Evolutionary conservation across 2,797 vertebrate genomes (phyloP).

Genomic region (Hafferia zeledoni): DNA sequence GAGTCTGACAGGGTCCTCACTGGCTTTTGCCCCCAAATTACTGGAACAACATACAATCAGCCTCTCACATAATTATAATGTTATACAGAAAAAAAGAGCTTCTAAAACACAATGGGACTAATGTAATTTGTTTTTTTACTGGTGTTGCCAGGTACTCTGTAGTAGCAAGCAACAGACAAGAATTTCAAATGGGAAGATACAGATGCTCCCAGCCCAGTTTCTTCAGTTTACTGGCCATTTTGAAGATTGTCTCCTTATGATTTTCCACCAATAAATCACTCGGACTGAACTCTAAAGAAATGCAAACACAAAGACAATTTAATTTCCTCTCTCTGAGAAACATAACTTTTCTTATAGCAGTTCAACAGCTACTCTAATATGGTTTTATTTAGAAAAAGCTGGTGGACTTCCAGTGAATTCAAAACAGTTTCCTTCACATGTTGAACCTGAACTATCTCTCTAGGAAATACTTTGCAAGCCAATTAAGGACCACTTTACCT

Average conservation of each 20-base stretch:
- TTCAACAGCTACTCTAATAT: not conserved
- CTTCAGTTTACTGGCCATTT: not conserved
- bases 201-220: not conserved
- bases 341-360: not conserved
- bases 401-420: not conserved
- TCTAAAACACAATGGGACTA: not conserved
- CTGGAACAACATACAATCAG: conserved; percentile 17
- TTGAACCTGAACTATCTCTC: not conserved
- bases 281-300: not conserved
- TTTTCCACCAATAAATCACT: not conserved
- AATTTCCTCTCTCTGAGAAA: not conserved
- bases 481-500: not conserved
- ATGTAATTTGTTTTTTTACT: not conserved
- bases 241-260: not conserved
- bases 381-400: not conserved
- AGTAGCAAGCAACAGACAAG: not conserved
- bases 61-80: conserved; percentile 7
- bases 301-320: not conserved
- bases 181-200: not conserved
- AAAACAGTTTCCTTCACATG: not conserved
- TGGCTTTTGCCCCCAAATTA: conserved; percentile 44
- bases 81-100: not conserved
- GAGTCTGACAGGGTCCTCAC: conserved; percentile 36
- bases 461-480: not conserved
- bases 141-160: not conserved